Evolutionary conservation across 53 echinoderm and acorn worm genomes (phyloP).

Genomic region (Pentamera pediparva): DNA sequence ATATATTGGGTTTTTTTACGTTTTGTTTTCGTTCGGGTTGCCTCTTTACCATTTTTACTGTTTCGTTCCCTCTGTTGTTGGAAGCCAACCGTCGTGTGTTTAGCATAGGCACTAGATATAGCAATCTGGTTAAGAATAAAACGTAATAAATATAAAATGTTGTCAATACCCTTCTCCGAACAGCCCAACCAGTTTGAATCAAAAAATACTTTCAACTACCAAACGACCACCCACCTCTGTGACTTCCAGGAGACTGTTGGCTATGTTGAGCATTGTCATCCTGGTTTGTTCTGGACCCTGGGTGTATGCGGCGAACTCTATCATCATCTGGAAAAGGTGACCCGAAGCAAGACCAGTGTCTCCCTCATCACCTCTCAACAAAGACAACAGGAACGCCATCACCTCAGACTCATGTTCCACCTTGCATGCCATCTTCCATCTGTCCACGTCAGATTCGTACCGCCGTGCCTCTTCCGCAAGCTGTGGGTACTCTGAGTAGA

Average conservation of each 20-base stretch:
- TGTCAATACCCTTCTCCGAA: too few relatives aligned
- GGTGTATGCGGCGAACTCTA: conserved; percentile 83
- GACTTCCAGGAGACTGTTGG: conserved; percentile 63
- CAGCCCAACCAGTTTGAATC: too few relatives aligned
- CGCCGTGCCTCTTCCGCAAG: conserved; percentile 65
- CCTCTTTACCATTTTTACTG: too few relatives aligned
- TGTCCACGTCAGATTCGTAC: conserved; percentile 47
- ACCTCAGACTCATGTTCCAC: conserved; percentile 60
- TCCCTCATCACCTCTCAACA: conserved; percentile 29
- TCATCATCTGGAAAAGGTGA: conserved; percentile 59
- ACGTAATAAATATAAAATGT: background rate
- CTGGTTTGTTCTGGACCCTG: conserved; percentile 57
- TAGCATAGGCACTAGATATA: too few relatives aligned
- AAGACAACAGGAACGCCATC: conserved; percentile 46
- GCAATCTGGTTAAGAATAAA: too few relatives aligned
- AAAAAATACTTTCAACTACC: background rate
- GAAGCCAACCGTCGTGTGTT: too few relatives aligned
- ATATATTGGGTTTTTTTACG: too few relatives aligned
- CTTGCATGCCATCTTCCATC: conserved; percentile 61
- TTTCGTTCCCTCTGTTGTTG: too few relatives aligned
- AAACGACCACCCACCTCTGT: conserved; percentile 73
- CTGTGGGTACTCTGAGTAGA: conserved; percentile 36
- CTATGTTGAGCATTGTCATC: conserved; percentile 57
- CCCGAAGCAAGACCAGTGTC: conserved; percentile 45
- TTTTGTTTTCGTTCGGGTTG: too few relatives aligned